A percentile compares a stretch with the other conserved stretches of the same genome.
phyloP scores from a whole-genome alignment of 2,888 invertebrate genomes.

The Malacosoma neustria region DNA sequence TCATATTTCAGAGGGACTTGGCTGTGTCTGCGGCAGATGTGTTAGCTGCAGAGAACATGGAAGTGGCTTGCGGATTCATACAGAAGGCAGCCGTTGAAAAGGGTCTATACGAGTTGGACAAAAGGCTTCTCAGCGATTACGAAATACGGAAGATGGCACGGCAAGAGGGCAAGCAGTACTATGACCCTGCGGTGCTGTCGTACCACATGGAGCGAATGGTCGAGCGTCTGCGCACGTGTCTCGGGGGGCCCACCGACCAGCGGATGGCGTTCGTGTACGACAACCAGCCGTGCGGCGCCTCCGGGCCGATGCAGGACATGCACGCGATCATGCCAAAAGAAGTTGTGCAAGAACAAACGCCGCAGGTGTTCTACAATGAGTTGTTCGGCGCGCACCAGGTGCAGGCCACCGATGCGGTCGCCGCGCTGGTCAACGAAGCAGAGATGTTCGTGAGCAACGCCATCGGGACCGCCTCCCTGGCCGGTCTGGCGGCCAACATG shows the following conservation, averaged over 20 bases:
- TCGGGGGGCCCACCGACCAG: slow-evolving; percentile 85
- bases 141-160: slow-evolving; percentile 93
- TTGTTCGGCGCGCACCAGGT: slow-evolving; percentile 58
- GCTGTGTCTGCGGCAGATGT: slow-evolving; percentile 92
- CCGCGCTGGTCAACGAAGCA: slow-evolving; percentile 84
- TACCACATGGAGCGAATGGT: slow-evolving; percentile 97
- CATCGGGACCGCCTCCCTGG: slow-evolving; percentile 58
- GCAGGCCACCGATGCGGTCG: slow-evolving; percentile 84
- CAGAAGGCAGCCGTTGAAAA: slow-evolving; percentile 99
- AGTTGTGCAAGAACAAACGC: slow-evolving; percentile 55
- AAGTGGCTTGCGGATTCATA: slow-evolving; percentile 96
- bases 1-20: slow-evolving; percentile 77
- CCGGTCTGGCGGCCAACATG: slow-evolving; percentile 81
- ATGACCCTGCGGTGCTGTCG: slow-evolving; percentile 88
- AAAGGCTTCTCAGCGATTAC: slow-evolving; percentile 89
- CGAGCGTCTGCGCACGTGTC: slow-evolving; percentile 92
- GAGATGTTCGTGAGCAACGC: slow-evolving; percentile 85
- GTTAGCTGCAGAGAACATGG: slow-evolving; percentile 96
- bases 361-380: slow-evolving; percentile 62
- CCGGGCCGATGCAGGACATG: slow-evolving; percentile 92
- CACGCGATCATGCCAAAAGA: slow-evolving; percentile 88
- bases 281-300: slow-evolving; percentile 96
- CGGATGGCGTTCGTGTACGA: slow-evolving; percentile 98
- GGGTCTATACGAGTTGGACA: slow-evolving; percentile 97
- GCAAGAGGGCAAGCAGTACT: slow-evolving; percentile 92